These are phyloP conservation scores for Baccha elongata DNA, from an alignment of 2,888 invertebrate genomes.

Conservation along the genomic window DNA sequence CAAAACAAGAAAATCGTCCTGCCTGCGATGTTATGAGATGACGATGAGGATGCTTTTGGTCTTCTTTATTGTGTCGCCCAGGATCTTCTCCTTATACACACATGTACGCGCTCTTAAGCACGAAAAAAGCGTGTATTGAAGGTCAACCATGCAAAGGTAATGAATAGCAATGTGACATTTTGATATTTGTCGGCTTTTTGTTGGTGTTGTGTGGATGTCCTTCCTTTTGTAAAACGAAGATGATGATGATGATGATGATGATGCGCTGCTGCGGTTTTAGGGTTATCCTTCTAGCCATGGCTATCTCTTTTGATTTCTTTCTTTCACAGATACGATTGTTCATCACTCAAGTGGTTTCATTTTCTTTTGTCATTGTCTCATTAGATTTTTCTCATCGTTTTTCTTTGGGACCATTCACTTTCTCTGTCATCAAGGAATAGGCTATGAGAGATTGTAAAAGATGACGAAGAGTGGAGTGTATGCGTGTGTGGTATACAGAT, in stretches of 20 bases:
- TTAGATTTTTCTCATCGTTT: conserved; percentile 58
- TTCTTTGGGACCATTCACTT: conserved; percentile 66
- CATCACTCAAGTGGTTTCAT: conserved; percentile 59
- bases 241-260: conserved; percentile 9
- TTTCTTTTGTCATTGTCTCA: conserved; percentile 63
- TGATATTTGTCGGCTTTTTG: conserved; percentile 62
- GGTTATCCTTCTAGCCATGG: conserved; percentile 47
- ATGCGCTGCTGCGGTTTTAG: conserved; percentile 55
- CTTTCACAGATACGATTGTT: conserved; percentile 65
- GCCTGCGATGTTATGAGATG: not conserved
- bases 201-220: conserved; percentile 37
- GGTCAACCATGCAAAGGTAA: conserved; percentile 78
- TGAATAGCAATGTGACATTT: conserved; percentile 74
- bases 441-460: not conserved
- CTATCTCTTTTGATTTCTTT: conserved; percentile 30
- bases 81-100: conserved; percentile 67
- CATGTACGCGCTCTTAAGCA: conserved; percentile 72
- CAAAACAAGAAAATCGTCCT: conserved; percentile 64
- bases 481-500: conserved; percentile 53
- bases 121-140: conserved; percentile 75
- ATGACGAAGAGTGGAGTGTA: not conserved
- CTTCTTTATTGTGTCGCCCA: conserved; percentile 51
- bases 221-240: conserved; percentile 42
- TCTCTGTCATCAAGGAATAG: conserved; percentile 28
- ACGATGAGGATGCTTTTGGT: conserved; percentile 19